These are phyloP conservation scores for Sebastes fasciatus DNA, from an alignment of 2,113 vertebrate species.

Conservation along the genomic window DNA sequence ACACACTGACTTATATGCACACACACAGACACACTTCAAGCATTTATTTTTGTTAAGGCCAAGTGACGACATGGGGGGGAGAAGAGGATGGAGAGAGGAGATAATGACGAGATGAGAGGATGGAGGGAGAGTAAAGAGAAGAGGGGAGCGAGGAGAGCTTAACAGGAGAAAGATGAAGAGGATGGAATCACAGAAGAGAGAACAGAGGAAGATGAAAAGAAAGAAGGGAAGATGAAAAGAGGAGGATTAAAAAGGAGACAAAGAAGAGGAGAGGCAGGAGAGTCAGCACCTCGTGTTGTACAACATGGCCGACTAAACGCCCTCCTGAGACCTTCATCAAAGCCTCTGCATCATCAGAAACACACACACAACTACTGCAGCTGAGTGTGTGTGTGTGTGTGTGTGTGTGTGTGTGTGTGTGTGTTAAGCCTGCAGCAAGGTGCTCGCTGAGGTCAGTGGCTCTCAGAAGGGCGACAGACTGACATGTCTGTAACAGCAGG, in stretches of 20 bases:
- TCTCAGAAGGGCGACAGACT: constrained; percentile 24
- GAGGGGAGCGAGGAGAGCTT: neutral
- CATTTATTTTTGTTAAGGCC: constrained; percentile 28
- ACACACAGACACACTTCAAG: neutral
- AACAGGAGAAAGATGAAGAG: neutral
- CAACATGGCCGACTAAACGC: constrained; percentile 65
- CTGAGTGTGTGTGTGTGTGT: neutral
- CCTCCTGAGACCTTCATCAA: constrained; percentile 69
- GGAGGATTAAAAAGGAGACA: neutral
- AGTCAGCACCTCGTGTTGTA: constrained; percentile 53
- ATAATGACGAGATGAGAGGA: neutral
- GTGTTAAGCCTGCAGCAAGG: constrained; percentile 47
- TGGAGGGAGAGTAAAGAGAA: neutral
- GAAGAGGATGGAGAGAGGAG: constrained; percentile 23
- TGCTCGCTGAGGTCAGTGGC: constrained; percentile 30
- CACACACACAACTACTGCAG: constrained; percentile 5
- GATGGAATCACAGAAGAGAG: neutral
- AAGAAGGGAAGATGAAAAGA: neutral
- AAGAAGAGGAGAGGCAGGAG: neutral
- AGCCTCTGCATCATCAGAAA: constrained; percentile 43
- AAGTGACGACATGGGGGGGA: constrained; percentile 7
- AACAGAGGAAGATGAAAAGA: neutral
- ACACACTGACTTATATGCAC: neutral
- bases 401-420: constrained; percentile 17
- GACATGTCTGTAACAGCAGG: constrained; percentile 36